These are phyloP conservation scores for Colius striatus DNA, from an alignment of 2,113 vertebrate genomes.

Conservation along the genomic window DNA sequence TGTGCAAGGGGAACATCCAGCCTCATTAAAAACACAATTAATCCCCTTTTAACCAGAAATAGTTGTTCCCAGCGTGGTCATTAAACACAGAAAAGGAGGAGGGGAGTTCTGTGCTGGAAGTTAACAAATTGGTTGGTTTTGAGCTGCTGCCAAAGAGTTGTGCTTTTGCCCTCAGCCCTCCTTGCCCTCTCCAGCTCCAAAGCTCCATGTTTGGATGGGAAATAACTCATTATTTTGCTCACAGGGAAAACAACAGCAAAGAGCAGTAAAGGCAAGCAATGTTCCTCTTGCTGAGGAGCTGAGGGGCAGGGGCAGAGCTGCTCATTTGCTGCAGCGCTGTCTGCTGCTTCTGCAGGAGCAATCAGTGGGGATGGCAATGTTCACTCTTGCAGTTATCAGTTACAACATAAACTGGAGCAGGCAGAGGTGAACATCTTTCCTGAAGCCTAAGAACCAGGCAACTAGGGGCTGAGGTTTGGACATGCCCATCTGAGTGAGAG, in stretches of 20 bases:
- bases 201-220: background rate
- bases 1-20: background rate
- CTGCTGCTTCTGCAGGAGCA: background rate
- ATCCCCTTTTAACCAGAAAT: background rate
- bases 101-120: background rate
- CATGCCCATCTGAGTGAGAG: no score
- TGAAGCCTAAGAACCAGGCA: background rate
- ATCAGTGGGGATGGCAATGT: fast-evolving
- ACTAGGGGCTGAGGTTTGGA: background rate
- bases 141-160: background rate
- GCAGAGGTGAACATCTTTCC: fast-evolving
- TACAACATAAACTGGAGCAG: background rate
- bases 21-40: constrained; percentile 25
- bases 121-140: background rate
- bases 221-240: background rate
- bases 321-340: background rate
- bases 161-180: background rate
- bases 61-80: background rate
- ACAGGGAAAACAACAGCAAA: background rate
- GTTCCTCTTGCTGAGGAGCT: background rate
- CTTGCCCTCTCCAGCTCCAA: background rate
- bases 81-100: background rate
- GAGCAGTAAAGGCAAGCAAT: background rate
- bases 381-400: background rate
- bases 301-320: background rate